Conservation (phyloP, 2,113 vertebrate species). For the Suricata suricatta region DNA sequence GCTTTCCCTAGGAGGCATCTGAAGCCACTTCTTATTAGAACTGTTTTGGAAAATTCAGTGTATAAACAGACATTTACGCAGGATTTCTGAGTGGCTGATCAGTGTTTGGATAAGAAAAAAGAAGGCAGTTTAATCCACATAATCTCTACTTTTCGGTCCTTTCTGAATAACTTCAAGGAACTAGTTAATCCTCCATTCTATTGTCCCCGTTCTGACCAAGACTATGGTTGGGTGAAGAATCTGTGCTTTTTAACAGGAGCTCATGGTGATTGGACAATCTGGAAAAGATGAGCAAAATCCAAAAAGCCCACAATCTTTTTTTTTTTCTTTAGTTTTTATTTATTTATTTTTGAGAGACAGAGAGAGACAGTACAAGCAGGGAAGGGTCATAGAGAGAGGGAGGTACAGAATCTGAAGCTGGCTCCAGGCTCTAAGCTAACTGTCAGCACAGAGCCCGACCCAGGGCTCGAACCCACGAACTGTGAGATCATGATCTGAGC, state of each 20-base stretch:
- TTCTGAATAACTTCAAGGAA: conserved; percentile 14
- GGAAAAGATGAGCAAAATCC: background rate
- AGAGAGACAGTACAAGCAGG: no score
- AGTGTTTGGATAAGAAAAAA: conserved; percentile 37
- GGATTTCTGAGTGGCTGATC: conserved; percentile 7
- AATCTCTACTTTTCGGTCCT: conserved; percentile 3
- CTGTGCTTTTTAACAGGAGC: background rate
- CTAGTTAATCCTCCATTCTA: background rate
- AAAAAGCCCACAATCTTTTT: background rate
- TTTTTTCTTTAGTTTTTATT: no score
- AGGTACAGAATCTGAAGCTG: no score
- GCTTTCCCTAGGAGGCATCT: background rate
- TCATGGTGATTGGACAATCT: background rate
- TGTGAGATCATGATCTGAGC: no score
- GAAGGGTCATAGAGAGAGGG: no score
- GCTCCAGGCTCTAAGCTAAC: no score
- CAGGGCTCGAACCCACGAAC: no score
- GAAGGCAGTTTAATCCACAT: background rate
- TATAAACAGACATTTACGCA: background rate
- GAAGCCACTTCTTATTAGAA: conserved; percentile 48
- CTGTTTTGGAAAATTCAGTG: conserved; percentile 39
- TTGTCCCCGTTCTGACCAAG: background rate
- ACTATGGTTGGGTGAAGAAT: background rate
- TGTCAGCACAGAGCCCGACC: no score
- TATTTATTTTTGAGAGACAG: no score